Evolutionary conservation across 1,140 invertebrate genomes (phyloP).

Genomic region (Caenorhabditis brenneri): DNA sequence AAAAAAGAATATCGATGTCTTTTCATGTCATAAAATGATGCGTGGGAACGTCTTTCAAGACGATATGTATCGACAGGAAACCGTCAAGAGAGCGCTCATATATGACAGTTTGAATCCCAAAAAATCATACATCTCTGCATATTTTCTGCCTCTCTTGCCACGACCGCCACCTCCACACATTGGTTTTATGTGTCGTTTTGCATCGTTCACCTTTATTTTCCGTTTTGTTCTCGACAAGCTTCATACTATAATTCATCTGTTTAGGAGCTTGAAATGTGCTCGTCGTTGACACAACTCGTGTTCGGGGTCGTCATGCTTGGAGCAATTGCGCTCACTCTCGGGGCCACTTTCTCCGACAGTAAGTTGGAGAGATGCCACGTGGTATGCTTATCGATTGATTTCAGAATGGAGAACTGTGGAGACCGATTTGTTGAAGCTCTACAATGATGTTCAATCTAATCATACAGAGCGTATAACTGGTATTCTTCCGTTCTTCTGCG

Average conservation of each 20-base stretch:
- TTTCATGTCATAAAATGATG: neutral
- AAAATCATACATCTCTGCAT: neutral
- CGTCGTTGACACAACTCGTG: constrained; percentile 3
- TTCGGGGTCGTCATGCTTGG: constrained; percentile 29
- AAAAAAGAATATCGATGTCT: neutral
- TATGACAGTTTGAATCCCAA: constrained; percentile 24
- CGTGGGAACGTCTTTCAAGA: neutral
- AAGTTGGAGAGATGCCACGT: neutral
- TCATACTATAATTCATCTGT: neutral
- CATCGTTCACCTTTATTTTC: neutral
- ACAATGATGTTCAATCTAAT: neutral
- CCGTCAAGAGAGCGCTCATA: neutral
- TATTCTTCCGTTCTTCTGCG: constrained; percentile 1
- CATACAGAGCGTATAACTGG: neutral
- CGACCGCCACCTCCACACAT: neutral
- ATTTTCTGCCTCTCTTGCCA: constrained; percentile 21
- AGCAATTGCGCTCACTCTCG: constrained; percentile 4
- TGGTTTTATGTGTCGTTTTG: constrained; percentile 27
- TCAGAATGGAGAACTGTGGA: constrained; percentile 6
- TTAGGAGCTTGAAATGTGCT: neutral
- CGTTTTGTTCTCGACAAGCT: neutral
- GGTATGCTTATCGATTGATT: neutral
- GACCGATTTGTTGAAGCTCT: neutral
- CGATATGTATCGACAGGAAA: neutral
- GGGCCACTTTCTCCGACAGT: constrained; percentile 19